A percentile compares a stretch with the other conserved stretches of the same genome.
phyloP scores from a whole-genome alignment of 1,140 invertebrate genomes.

The Cryptotermes secundus region DNA sequence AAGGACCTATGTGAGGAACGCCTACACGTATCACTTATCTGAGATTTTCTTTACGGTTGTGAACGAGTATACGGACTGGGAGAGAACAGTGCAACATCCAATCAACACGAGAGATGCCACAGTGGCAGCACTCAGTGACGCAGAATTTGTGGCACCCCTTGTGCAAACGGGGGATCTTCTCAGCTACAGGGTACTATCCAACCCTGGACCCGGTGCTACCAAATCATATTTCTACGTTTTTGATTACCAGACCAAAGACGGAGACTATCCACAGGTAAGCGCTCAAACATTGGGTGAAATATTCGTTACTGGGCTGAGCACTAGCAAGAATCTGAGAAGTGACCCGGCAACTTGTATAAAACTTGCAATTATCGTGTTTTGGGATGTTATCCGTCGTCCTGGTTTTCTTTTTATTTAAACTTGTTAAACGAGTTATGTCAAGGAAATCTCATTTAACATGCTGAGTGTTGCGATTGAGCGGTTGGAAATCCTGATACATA shows the following conservation, averaged over 20 bases:
- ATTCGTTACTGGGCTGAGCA: too few species aligned
- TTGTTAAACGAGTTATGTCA: too few species aligned
- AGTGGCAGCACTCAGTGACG: constrained; percentile 89
- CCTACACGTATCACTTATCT: constrained; percentile 91
- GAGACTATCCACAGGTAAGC: constrained; percentile 80
- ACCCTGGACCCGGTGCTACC: constrained; percentile 44
- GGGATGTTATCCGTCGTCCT: too few species aligned
- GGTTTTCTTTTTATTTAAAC: too few species aligned
- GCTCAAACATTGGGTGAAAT: too few species aligned
- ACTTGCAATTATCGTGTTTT: too few species aligned
- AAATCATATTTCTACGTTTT: constrained; percentile 85
- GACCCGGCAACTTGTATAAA: too few species aligned
- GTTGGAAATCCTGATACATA: too few species aligned
- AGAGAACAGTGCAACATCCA: constrained; percentile 86
- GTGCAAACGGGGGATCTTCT: constrained; percentile 79
- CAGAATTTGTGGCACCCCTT: constrained; percentile 82
- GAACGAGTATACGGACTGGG: constrained; percentile 98
- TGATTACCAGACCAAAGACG: constrained; percentile 89
- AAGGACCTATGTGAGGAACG: constrained; percentile 89
- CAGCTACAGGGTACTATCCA: constrained; percentile 45
- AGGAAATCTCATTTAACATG: too few species aligned
- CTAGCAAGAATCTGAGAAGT: too few species aligned
- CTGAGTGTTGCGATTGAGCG: too few species aligned
- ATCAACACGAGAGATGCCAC: constrained; percentile 90
- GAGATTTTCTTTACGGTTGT: constrained; percentile 96